These are phyloP conservation scores for Andrena haemorrhoa DNA, from an alignment of 2,888 invertebrate species.

Conservation along the genomic window DNA sequence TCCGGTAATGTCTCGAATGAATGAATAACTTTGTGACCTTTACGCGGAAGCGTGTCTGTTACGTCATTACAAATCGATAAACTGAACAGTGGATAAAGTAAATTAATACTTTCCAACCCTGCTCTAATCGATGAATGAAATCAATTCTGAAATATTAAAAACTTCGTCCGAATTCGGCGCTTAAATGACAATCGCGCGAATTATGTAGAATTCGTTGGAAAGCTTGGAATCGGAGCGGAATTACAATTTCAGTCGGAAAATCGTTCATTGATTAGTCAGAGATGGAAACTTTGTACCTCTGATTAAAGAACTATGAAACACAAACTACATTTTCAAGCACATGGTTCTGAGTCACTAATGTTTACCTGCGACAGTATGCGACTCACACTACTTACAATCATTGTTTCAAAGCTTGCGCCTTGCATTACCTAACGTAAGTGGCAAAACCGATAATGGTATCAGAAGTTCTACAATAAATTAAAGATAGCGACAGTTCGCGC, in stretches of 20 bases:
- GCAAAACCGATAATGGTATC: neutral
- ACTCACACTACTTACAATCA: neutral
- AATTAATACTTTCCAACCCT: conserved; percentile 36
- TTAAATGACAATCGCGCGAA: conserved; percentile 6
- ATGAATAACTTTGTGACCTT: conserved; percentile 32
- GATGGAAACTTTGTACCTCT: neutral
- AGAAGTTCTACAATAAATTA: neutral
- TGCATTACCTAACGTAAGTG: neutral
- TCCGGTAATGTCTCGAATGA: conserved; percentile 28
- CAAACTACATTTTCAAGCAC: neutral
- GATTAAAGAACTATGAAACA: neutral
- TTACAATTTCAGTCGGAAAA: conserved; percentile 9
- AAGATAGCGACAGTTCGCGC: neutral
- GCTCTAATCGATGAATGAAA: conserved; percentile 35
- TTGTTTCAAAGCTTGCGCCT: neutral
- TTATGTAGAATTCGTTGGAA: conserved; percentile 10
- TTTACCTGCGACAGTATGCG: neutral
- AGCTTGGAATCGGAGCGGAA: neutral
- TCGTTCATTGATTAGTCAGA: neutral
- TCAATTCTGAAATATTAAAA: neutral
- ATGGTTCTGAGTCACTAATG: neutral
- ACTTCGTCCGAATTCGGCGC: conserved; percentile 31
- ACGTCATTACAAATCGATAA: conserved; percentile 54
- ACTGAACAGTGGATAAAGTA: conserved; percentile 33
- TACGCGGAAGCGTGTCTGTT: conserved; percentile 28